Evolutionary conservation across 2,797 vertebrate species (phyloP).

Genomic region (Nyctalus aviator): DNA sequence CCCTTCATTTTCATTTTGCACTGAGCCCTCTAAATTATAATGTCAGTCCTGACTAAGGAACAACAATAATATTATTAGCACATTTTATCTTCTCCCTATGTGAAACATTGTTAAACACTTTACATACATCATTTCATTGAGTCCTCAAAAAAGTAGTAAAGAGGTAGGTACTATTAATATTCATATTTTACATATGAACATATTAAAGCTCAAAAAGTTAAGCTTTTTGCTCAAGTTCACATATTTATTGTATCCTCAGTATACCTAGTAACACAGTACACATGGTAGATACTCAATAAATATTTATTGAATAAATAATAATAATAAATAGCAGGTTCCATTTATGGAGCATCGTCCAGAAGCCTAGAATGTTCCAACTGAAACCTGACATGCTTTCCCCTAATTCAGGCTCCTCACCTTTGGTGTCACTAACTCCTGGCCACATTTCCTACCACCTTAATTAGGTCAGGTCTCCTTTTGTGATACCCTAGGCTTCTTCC

Average conservation of each 20-base stretch:
- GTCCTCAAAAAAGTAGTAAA: conserved; percentile 14
- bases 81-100: conserved; percentile 38
- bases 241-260: not conserved
- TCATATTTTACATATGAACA: conserved; percentile 5
- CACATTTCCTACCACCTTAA: conserved; percentile 9
- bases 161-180: not conserved
- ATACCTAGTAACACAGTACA: not conserved
- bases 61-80: conserved; percentile 16
- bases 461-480: conserved; percentile 23
- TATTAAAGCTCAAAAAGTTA: conserved; percentile 30
- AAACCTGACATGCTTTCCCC: not conserved
- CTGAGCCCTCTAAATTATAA: not conserved
- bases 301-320: conserved; percentile 30
- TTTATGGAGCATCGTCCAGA: conserved; percentile 5
- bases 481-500: not conserved
- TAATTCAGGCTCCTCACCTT: not conserved
- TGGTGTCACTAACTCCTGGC: not conserved
- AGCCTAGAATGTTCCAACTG: not conserved
- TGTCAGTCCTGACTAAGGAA: not conserved
- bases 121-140: not conserved
- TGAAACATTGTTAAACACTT: conserved; percentile 4
- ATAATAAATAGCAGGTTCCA: not conserved
- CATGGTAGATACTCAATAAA: not conserved
- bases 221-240: conserved; percentile 32
- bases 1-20: conserved; percentile 26